A percentile compares a stretch with the other conserved stretches of the same genome.
These are phyloP conservation scores for Tetragnatha montana DNA, from an alignment of 2,888 invertebrate species.

Conservation along the genomic window DNA sequence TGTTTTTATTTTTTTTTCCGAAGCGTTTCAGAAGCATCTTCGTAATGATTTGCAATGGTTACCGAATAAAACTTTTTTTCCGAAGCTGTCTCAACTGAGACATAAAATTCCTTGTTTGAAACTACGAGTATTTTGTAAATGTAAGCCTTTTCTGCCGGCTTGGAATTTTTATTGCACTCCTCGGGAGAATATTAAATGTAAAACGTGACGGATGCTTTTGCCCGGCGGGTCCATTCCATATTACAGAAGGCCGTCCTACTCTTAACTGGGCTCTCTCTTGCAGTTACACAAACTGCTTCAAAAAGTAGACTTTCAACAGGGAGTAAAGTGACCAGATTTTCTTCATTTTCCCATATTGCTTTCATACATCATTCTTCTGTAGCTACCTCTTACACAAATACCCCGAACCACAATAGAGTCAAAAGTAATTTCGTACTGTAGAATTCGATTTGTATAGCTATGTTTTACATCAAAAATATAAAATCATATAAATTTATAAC, in stretches of 20 bases:
- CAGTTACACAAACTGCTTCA: background rate
- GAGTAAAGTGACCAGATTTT: background rate
- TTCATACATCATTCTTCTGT: no score
- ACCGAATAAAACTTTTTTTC: background rate
- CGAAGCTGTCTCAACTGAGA: background rate
- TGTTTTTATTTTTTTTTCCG: background rate
- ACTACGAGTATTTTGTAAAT: background rate
- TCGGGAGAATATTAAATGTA: background rate
- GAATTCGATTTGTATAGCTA: no score
- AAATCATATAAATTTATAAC: no score
- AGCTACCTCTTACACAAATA: no score
- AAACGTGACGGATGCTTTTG: background rate
- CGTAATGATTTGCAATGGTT: constrained; percentile 18
- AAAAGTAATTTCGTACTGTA: no score
- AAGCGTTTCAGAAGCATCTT: constrained; percentile 10
- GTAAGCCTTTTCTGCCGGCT: background rate
- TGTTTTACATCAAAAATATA: no score
- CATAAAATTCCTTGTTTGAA: constrained; percentile 10
- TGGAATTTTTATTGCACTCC: background rate
- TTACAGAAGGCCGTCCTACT: background rate
- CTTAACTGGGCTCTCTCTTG: background rate
- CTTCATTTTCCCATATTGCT: no score
- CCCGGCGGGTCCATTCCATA: background rate
- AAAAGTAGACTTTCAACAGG: background rate
- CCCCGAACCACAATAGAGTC: no score